phyloP scores from a whole-genome alignment of 2,113 vertebrate species.

The Sceloporus undulatus region DNA sequence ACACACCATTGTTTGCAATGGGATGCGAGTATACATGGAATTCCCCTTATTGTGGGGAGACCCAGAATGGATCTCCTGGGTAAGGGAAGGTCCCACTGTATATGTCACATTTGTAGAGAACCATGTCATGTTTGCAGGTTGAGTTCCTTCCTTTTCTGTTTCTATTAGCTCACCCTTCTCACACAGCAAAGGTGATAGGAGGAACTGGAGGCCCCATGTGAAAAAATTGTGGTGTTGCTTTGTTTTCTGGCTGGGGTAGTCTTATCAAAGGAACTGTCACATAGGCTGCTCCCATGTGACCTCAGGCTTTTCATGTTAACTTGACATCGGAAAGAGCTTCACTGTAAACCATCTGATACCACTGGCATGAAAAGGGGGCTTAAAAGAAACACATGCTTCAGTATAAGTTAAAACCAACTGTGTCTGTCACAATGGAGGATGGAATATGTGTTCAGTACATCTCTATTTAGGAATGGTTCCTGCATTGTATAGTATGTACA shows the following conservation, averaged over 20 bases:
- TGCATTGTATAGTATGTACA: neutral
- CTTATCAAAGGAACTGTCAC: neutral
- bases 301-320: neutral
- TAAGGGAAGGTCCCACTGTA: no score
- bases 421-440: neutral
- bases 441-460: neutral
- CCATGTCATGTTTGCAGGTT: neutral
- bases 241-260: neutral
- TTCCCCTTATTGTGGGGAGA: no score
- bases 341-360: neutral
- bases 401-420: neutral
- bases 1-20: no score
- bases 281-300: neutral
- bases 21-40: no score
- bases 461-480: neutral
- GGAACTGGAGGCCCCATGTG: no score
- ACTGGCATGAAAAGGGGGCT: neutral
- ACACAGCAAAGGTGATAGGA: neutral
- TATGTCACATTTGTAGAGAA: constrained; percentile 16
- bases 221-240: neutral
- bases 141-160: neutral
- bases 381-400: neutral
- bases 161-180: neutral
- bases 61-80: no score
- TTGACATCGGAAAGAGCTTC: neutral